These are phyloP conservation scores for Noctua janthina DNA, from an alignment of 2,888 invertebrate genomes.

Conservation along the genomic window DNA sequence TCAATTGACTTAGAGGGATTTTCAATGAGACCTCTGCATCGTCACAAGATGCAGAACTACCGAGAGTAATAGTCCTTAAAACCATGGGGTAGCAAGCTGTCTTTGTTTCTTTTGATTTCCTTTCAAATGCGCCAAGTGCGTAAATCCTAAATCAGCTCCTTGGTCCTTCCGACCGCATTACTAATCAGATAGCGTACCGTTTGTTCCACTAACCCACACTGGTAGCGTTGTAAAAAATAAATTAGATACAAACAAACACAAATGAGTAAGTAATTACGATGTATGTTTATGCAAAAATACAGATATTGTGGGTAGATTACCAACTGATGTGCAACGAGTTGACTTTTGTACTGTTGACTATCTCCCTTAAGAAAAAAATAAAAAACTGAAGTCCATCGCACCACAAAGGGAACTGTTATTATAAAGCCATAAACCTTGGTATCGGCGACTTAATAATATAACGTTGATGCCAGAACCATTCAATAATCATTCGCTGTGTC, in stretches of 20 bases:
- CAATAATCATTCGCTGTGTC: constrained; percentile 18
- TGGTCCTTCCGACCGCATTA: constrained; percentile 1
- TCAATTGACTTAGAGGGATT: not conserved
- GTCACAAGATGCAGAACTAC: not conserved
- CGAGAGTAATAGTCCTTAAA: not conserved
- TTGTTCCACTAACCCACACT: constrained; percentile 19
- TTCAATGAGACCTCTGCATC: not conserved
- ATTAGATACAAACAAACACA: constrained; percentile 5
- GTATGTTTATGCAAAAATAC: constrained; percentile 14
- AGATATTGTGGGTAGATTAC: not conserved
- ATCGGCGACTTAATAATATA: constrained; percentile 15
- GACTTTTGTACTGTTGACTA: not conserved
- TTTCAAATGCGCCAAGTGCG: not conserved
- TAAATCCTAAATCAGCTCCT: not conserved
- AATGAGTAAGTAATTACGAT: not conserved
- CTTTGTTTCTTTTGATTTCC: not conserved
- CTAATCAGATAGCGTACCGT: constrained; percentile 3
- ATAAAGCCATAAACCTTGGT: constrained; percentile 18
- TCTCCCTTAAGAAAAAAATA: not conserved
- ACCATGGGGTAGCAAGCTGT: not conserved
- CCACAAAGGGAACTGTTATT: not conserved
- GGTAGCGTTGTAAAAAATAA: constrained; percentile 7
- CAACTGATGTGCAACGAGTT: constrained; percentile 3
- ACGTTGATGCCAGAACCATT: constrained; percentile 12
- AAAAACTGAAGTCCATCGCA: not conserved